Evolutionary conservation across 2,113 vertebrate species (phyloP).

Genomic region (Phylloscopus whistleri): DNA sequence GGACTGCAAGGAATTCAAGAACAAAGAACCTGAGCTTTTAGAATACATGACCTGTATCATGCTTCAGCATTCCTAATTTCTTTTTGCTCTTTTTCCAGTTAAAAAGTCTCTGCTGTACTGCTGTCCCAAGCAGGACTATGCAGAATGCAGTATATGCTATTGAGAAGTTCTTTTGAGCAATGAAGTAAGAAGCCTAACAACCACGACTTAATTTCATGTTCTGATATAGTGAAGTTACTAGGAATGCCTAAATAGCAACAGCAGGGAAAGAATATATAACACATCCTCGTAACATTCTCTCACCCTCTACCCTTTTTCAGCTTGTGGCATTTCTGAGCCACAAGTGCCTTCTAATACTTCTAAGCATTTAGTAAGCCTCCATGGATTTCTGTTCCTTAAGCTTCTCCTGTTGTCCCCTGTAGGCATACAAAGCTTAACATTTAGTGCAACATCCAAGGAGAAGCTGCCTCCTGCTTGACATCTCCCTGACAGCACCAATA

Average conservation of each 20-base stretch:
- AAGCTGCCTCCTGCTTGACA: not conserved
- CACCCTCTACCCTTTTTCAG: not conserved
- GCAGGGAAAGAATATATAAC: not conserved
- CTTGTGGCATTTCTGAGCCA: not conserved
- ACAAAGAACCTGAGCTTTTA: not conserved
- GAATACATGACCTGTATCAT: not conserved
- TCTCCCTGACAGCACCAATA: not conserved
- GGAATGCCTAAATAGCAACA: not conserved
- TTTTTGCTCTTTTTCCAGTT: not conserved
- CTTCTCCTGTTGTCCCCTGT: not conserved
- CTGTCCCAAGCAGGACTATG: not conserved
- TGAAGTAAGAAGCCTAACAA: not conserved
- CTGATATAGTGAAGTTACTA: not conserved
- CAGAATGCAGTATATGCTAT: not conserved
- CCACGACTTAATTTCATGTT: not conserved
- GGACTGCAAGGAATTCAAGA: not conserved
- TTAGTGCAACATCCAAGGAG: not conserved
- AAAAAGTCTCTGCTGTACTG: not conserved
- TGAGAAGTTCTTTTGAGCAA: not conserved
- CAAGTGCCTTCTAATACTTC: not conserved
- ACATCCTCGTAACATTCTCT: not conserved
- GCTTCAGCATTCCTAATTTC: not conserved
- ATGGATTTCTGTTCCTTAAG: not conserved
- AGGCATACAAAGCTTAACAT: not conserved
- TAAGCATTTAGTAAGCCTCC: not conserved